These are phyloP conservation scores for Campoplex capitator DNA, from an alignment of 2,888 invertebrate genomes.

Conservation along the genomic window DNA sequence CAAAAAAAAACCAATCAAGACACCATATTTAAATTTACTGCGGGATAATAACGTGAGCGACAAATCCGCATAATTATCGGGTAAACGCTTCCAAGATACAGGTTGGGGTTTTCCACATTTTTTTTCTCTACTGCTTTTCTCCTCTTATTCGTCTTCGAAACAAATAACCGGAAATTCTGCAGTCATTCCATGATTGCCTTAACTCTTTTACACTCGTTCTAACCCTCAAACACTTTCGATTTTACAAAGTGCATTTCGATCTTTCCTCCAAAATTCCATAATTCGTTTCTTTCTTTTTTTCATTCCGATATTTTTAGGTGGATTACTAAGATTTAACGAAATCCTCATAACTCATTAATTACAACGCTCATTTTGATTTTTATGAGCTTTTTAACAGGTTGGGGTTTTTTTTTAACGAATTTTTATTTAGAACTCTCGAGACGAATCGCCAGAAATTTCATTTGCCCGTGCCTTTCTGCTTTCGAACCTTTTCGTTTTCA, in stretches of 20 bases:
- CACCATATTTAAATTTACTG: slow-evolving; percentile 29
- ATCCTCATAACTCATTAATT: slow-evolving; percentile 14
- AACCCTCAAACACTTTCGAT: neutral
- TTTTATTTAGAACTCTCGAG: neutral
- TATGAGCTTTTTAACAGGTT: slow-evolving; percentile 26
- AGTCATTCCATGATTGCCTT: slow-evolving; percentile 10
- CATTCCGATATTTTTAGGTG: neutral
- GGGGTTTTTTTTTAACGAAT: neutral
- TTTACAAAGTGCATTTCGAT: neutral
- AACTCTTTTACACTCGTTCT: slow-evolving; percentile 4
- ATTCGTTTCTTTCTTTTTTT: slow-evolving; percentile 3
- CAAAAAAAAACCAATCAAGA: slow-evolving; percentile 24
- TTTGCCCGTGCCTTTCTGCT: neutral
- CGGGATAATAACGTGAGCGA: slow-evolving; percentile 30
- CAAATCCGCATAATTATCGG: slow-evolving; percentile 50
- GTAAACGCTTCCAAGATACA: slow-evolving; percentile 13
- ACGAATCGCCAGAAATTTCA: neutral
- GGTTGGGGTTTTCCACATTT: slow-evolving; percentile 24
- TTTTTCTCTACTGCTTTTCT: neutral
- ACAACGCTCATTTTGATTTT: neutral
- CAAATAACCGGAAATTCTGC: slow-evolving; percentile 21
- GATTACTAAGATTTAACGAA: neutral
- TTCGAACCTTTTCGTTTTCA: neutral
- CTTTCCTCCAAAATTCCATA: neutral
- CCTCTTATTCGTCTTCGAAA: neutral